Conservation (phyloP, 35 echinoderm and acorn worm species). For the Patiria miniata region DNA sequence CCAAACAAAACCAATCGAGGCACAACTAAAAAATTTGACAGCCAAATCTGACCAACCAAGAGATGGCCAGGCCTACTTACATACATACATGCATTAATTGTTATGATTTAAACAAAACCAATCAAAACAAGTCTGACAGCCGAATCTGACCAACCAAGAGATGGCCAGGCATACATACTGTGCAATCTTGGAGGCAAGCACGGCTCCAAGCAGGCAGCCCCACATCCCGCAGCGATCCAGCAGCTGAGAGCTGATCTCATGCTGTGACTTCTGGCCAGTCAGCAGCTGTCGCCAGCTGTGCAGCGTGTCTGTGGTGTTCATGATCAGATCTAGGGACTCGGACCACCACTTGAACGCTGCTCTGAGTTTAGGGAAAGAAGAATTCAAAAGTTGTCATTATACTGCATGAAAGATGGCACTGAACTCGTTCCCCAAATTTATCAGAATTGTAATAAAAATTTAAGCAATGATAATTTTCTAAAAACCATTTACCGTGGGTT, state of each 20-base stretch:
- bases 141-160: no score
- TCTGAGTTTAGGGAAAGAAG: slow-evolving; percentile 41
- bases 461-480: no score
- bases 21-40: no score
- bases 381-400: neutral
- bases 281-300: slow-evolving; percentile 83
- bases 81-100: no score
- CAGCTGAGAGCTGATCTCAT: slow-evolving; percentile 70
- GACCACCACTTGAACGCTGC: slow-evolving; percentile 91
- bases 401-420: neutral
- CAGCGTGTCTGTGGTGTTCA: slow-evolving; percentile 74
- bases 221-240: slow-evolving; percentile 90
- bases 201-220: slow-evolving; percentile 90
- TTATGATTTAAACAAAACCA: no score
- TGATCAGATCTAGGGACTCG: slow-evolving; percentile 83
- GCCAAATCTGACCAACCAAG: no score
- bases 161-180: slow-evolving; percentile 76
- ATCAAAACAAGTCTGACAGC: no score
- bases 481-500: no score
- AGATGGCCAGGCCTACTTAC: no score
- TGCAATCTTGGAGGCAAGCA: slow-evolving; percentile 91
- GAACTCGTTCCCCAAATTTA: no score
- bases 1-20: no score
- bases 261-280: slow-evolving; percentile 48
- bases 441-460: no score